phyloP scores from a whole-genome alignment of 2,888 invertebrate genomes.

The Lycia hirtaria region DNA sequence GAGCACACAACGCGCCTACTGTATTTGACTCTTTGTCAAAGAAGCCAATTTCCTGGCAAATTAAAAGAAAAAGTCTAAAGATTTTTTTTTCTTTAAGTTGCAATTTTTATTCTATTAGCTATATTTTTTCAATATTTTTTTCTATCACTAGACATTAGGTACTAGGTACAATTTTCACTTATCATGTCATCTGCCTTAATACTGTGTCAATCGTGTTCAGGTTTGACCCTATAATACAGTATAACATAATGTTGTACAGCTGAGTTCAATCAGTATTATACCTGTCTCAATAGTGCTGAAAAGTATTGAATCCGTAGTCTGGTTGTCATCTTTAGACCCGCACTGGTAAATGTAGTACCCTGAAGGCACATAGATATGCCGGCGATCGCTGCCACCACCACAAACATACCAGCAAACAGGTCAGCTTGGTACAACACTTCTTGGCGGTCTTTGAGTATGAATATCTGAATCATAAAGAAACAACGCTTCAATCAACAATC shows the following conservation, averaged over 20 bases:
- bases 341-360: slow-evolving; percentile 89
- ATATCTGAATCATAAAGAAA: slow-evolving; percentile 73
- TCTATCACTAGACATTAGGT: too few relatives aligned
- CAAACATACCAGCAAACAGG: slow-evolving; percentile 87
- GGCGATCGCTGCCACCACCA: slow-evolving; percentile 87
- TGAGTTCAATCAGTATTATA: slow-evolving; percentile 37
- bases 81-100: too few relatives aligned
- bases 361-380: slow-evolving; percentile 89
- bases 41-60: slow-evolving; percentile 85
- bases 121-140: too few relatives aligned
- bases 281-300: slow-evolving; percentile 84
- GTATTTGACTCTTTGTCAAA: slow-evolving; percentile 86
- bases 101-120: too few relatives aligned
- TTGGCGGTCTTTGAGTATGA: slow-evolving; percentile 83
- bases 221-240: too few relatives aligned
- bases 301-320: slow-evolving; percentile 83
- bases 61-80: too few relatives aligned
- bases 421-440: slow-evolving; percentile 85
- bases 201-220: too few relatives aligned
- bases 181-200: too few relatives aligned
- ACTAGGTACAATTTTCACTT: too few relatives aligned
- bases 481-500: background rate
- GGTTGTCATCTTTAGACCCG: slow-evolving; percentile 91
- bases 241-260: background rate
- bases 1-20: slow-evolving; percentile 87